Evolutionary conservation across 1,140 invertebrate genomes (phyloP).

Genomic region (Pantala flavescens): DNA sequence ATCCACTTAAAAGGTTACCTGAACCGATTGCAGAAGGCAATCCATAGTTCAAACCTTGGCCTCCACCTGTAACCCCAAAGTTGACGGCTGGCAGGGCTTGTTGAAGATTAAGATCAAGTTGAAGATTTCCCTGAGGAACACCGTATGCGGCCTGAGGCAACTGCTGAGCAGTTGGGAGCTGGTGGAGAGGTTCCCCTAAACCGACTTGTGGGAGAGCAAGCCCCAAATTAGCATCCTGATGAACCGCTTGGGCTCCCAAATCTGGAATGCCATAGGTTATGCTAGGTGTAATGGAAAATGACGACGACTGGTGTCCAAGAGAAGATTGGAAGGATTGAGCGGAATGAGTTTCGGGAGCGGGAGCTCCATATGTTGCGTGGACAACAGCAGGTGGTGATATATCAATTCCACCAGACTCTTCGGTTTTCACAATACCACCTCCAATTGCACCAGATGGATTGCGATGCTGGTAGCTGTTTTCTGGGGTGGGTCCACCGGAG

Average conservation of each 20-base stretch:
- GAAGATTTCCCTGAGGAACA: not conserved
- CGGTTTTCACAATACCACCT: not conserved
- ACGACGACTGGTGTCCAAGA: not conserved
- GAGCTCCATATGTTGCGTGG: not conserved
- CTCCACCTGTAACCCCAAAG: not conserved
- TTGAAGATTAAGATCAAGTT: not conserved
- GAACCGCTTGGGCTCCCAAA: conserved; percentile 30
- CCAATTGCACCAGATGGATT: not conserved
- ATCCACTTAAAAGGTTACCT: not conserved
- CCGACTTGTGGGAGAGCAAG: not conserved
- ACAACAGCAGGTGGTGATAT: not conserved
- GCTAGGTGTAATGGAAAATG: conserved; percentile 24
- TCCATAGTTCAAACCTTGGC: not conserved
- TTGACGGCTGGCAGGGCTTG: not conserved
- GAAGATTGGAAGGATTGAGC: not conserved
- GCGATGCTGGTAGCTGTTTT: conserved; percentile 4
- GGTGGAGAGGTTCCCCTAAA: not conserved
- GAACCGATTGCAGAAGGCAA: not conserved
- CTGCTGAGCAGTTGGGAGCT: not conserved
- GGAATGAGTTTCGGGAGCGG: not conserved
- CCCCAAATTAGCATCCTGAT: conserved; percentile 12
- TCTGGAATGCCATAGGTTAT: conserved; percentile 36
- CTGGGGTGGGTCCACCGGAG: not conserved
- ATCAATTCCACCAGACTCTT: not conserved
- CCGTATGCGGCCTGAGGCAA: not conserved